A percentile compares a stretch with the other conserved stretches of the same genome.
Evolutionary conservation across 1,140 invertebrate species (phyloP).

Genomic region (Mycetomoellerius zeteki): DNA sequence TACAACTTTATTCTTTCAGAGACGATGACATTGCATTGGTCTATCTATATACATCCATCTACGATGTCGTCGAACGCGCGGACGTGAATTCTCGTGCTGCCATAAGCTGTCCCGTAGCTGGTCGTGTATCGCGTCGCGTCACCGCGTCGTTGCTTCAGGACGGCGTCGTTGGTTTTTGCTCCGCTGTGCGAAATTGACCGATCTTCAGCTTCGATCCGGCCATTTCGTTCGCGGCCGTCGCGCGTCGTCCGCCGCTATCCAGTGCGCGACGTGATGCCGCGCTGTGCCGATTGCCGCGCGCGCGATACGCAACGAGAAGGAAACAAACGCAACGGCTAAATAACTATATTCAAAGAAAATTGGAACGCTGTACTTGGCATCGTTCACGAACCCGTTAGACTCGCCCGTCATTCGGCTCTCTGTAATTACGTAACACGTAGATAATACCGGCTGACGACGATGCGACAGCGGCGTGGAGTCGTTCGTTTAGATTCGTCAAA

Average conservation of each 20-base stretch:
- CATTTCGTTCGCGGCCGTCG: not conserved
- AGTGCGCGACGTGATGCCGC: constrained; percentile 45
- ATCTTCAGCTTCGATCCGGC: not conserved
- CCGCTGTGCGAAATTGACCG: constrained; percentile 26
- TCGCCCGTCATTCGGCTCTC: not conserved
- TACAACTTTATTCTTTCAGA: not conserved
- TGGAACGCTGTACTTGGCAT: not conserved
- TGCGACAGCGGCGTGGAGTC: not conserved
- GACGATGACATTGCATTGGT: not conserved
- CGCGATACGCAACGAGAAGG: not conserved
- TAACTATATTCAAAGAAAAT: not conserved
- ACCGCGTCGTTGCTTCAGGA: not conserved
- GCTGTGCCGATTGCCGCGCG: not conserved
- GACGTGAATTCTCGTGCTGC: not conserved
- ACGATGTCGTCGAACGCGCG: not conserved
- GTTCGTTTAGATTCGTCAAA: constrained; percentile 22
- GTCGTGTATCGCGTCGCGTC: not conserved
- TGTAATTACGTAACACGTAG: constrained; percentile 38
- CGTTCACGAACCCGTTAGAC: not conserved
- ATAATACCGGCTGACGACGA: not conserved
- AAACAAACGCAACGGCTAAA: not conserved
- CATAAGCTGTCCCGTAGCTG: too few species aligned
- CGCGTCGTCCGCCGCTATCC: not conserved
- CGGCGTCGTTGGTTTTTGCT: constrained; percentile 17
- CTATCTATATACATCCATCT: not conserved